phyloP scores from a whole-genome alignment of 2,888 invertebrate genomes.

The Drosophila macrospina region DNA sequence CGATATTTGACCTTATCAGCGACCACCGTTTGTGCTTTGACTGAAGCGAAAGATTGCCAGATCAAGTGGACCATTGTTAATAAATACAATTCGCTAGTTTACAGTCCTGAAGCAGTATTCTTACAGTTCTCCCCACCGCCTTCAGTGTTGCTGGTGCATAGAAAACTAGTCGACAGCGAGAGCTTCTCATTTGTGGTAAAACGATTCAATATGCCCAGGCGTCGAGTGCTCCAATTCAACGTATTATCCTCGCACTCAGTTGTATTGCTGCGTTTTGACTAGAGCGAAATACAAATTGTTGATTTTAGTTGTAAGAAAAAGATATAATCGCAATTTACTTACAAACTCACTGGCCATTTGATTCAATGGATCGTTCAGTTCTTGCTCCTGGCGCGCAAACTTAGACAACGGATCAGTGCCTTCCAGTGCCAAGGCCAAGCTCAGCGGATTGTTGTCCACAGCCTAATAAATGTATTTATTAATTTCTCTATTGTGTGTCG shows the following conservation, averaged over 20 bases:
- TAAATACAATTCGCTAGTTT: neutral
- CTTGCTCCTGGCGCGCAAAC: conserved; percentile 88
- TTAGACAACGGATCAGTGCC: conserved; percentile 91
- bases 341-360: conserved; percentile 87
- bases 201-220: conserved; percentile 92
- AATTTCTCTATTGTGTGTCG: conserved; percentile 7
- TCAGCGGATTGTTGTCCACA: conserved; percentile 86
- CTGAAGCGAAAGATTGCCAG: conserved; percentile 82
- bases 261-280: conserved; percentile 57
- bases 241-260: conserved; percentile 84
- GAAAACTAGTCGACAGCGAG: conserved; percentile 94
- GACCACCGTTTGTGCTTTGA: conserved; percentile 92
- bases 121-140: conserved; percentile 88
- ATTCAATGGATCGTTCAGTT: conserved; percentile 88
- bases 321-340: conserved; percentile 33
- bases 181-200: conserved; percentile 97
- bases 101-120: neutral
- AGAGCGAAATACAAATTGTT: neutral
- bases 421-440: conserved; percentile 86
- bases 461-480: conserved; percentile 82
- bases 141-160: conserved; percentile 87
- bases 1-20: conserved; percentile 94
- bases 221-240: conserved; percentile 91
- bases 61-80: neutral
- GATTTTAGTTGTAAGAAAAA: no score